phyloP scores from a whole-genome alignment of 2,113 vertebrate genomes.

The Etia nguti region DNA sequence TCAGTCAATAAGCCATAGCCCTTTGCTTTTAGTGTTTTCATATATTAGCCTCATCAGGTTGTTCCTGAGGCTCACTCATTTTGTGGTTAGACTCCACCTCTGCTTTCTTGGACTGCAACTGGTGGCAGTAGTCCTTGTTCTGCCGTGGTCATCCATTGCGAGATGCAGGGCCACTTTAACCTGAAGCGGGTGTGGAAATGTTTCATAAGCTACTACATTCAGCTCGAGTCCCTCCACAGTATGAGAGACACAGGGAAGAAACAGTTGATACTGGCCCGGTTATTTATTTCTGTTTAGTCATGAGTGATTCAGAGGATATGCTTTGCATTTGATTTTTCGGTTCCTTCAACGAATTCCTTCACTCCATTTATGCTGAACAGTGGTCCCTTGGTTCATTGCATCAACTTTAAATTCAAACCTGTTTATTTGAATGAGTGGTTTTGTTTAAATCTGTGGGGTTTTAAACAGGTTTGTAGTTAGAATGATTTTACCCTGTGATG shows the following conservation, averaged over 20 bases:
- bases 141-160: neutral
- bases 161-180: neutral
- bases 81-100: neutral
- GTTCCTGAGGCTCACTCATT: neutral
- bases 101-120: neutral
- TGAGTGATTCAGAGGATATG: neutral
- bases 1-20: neutral
- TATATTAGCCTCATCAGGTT: neutral
- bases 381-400: neutral
- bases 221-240: neutral
- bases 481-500: slow-evolving; percentile 44
- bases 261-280: neutral
- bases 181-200: neutral
- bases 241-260: neutral
- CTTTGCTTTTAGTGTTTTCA: neutral
- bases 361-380: neutral
- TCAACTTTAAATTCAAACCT: neutral
- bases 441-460: slow-evolving; percentile 33
- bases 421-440: slow-evolving; percentile 24
- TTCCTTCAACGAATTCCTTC: neutral
- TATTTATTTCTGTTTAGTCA: neutral
- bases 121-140: neutral
- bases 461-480: slow-evolving; percentile 51
- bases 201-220: neutral
- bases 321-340: neutral